A percentile compares a stretch with the other conserved stretches of the same genome.
Evolutionary conservation across 1,140 invertebrate genomes (phyloP).

Genomic region (Parapsyche elsis): DNA sequence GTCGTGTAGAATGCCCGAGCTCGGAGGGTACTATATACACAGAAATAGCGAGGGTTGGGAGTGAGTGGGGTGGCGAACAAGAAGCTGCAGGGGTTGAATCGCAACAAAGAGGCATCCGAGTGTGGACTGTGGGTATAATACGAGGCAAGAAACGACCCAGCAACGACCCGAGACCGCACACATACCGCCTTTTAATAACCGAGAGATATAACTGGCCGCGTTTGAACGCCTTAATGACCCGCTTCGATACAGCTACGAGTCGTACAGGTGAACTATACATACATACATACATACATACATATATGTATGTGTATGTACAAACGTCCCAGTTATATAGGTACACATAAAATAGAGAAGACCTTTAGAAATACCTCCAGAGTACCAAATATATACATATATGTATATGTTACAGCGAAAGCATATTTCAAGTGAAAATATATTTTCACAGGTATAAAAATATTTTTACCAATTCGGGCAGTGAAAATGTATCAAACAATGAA

Average conservation of each 20-base stretch:
- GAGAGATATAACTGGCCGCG: neutral
- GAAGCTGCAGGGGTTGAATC: neutral
- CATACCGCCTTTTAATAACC: conserved; percentile 13
- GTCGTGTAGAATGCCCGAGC: no score
- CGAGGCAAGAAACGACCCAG: neutral
- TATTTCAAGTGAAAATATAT: no score
- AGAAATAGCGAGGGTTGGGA: neutral
- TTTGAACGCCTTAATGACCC: neutral
- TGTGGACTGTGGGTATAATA: neutral
- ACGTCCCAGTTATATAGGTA: neutral
- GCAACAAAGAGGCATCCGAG: conserved; percentile 31
- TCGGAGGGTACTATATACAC: neutral
- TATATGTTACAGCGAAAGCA: no score
- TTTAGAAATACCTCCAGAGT: no score
- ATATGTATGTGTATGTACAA: neutral
- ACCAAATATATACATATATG: no score
- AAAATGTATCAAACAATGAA: no score
- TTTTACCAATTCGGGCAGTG: no score
- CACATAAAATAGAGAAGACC: no score
- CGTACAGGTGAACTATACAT: neutral
- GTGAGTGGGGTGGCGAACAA: neutral
- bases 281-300: neutral
- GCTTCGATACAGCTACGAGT: neutral
- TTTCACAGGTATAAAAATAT: no score
- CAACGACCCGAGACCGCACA: neutral